A percentile compares a stretch with the other conserved stretches of the same genome.
Conservation (phyloP, 1,140 invertebrate species). For the Apis cerana region DNA sequence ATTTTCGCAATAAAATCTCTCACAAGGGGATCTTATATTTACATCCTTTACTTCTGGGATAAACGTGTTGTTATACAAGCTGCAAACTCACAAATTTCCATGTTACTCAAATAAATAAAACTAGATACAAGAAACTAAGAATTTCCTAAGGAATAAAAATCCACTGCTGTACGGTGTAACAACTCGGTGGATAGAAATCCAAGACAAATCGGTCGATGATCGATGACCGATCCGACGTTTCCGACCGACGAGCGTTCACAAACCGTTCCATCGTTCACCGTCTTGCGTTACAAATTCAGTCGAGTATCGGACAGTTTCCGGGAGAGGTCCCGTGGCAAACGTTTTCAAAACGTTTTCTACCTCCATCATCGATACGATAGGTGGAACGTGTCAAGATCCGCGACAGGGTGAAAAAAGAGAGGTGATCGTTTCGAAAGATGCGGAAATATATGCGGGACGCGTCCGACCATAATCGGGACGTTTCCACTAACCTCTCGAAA, state of each 20-base stretch:
- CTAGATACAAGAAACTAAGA: no score
- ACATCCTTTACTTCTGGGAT: no score
- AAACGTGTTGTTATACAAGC: no score
- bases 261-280: neutral
- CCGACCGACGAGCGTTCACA: neutral
- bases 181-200: neutral
- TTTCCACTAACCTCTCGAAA: slow-evolving; percentile 31
- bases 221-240: neutral
- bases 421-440: slow-evolving; percentile 32
- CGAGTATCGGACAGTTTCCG: slow-evolving; percentile 15
- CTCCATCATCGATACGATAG: neutral
- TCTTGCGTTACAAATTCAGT: slow-evolving; percentile 40
- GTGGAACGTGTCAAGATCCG: slow-evolving; percentile 25
- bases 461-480: slow-evolving; percentile 53
- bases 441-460: slow-evolving; percentile 25
- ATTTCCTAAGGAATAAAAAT: no score
- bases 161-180: no score
- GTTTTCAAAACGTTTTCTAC: neutral
- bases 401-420: slow-evolving; percentile 19
- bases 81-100: no score
- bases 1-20: no score
- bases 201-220: neutral
- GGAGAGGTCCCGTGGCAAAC: slow-evolving; percentile 1
- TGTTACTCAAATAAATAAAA: no score
- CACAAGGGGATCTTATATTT: no score